Evolutionary conservation across 2,797 vertebrate species (phyloP).

Genomic region (Threskiornis aethiopicus): DNA sequence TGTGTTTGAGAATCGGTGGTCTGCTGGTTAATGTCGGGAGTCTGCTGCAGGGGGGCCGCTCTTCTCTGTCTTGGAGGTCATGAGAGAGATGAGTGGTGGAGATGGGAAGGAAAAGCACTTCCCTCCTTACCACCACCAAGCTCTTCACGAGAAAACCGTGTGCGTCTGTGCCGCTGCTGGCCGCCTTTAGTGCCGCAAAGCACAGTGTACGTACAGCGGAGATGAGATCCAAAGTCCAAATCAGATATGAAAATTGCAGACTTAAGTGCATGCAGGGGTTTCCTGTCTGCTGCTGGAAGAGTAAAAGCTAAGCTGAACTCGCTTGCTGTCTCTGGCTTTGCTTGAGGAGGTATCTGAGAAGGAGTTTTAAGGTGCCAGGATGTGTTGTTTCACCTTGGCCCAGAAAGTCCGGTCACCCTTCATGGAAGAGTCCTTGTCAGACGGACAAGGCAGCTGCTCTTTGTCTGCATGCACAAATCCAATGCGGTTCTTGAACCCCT

Average conservation of each 20-base stretch:
- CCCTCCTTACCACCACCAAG: background rate
- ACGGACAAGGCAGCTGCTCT: background rate
- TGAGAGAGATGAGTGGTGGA: background rate
- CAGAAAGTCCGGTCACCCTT: background rate
- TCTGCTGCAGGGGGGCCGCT: background rate
- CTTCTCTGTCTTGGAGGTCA: background rate
- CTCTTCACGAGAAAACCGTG: background rate
- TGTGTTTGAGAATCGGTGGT: accelerated
- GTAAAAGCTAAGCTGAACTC: background rate
- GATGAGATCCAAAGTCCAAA: background rate
- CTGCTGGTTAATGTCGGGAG: background rate
- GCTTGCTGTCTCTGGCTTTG: background rate
- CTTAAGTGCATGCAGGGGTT: background rate
- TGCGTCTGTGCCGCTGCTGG: accelerated
- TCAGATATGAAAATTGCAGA: accelerated
- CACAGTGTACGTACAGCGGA: background rate
- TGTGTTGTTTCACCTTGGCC: background rate
- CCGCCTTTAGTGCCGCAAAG: background rate
- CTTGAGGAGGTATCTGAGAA: background rate
- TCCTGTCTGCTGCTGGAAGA: background rate
- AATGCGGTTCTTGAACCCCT: too few relatives aligned
- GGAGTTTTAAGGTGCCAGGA: background rate
- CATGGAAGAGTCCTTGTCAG: accelerated
- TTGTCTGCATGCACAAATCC: background rate
- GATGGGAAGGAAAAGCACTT: background rate